Base-by-base conservation (phyloP, 2,888 invertebrate species). In the Crossocerus cetratus region DNA sequence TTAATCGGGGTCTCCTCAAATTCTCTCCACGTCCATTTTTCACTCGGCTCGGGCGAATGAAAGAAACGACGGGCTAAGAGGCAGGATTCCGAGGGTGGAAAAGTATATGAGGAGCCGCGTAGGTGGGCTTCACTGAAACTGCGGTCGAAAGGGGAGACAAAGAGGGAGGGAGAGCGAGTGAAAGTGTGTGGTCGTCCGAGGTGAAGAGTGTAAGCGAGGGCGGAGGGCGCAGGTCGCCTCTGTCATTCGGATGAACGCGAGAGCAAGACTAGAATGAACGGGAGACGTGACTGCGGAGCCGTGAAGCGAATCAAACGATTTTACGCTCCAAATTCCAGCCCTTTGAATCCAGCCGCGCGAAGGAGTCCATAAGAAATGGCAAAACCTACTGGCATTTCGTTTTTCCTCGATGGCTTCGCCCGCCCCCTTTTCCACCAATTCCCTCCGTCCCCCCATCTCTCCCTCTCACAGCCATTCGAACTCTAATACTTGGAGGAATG, bases 271-370 rank as follows among this genome's bases (percentile, higher is more conserved):
- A 72, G 80, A 78, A 80, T 76, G 82, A 74, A 75, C 71, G 76
- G 73, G 75, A 83, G 80, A 85, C 84, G 86, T 83, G 86, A 86
- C 84, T 83, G 81, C 77, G 81, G 81, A 76, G 82, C 83, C 80
- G 83, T 81, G 82, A 86, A 84, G 83, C 84, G 86, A 87, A 88
- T 88, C 88, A 88, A 89, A 88, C 88, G 86, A 88, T 88, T 88
- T 88, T 85, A 86, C 86, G 89, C 87, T 88, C 88, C 83, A 89
- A 85, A 88, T 88, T 88, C 71, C 74, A 55, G 49, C 74, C 70
- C 81, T 82, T 83, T 82, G 83, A 82, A 81, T 82, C 74, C 76
- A 71, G 60, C 72, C 62, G 72, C 70, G 67, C 22, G 67, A 68
- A 60, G 72, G 56, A 74, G 45, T 23, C 66, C 42, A 63, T 63